Evolutionary conservation across 2,888 invertebrate species (phyloP), one percentile per base, ranked within the genome.

Genomic region (Sinohyriopsis cumingii): DNA sequence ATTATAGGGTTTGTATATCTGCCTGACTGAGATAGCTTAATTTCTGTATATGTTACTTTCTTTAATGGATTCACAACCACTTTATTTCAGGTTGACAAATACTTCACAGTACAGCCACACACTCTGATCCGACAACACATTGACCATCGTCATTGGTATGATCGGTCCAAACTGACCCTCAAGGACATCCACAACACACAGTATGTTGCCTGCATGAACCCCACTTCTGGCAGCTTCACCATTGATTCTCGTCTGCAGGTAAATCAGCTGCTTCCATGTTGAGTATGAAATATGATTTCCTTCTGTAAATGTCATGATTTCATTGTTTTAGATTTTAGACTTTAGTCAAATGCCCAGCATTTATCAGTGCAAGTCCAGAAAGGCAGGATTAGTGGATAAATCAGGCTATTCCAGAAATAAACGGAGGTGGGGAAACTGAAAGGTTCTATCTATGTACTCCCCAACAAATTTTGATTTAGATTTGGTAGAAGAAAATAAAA

Each of bases 101-200:
- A 98, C 85, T 97, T 97, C 15, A 98, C 98, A 0, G 98, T 98
- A 0, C 97, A 97, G 88, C 98, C 98, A 0, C 98, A 98, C 88
- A 98, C 98, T 0, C 91, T 98, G 68, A 97, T 98, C 79, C 92
- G 98, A 1, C 98, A 98, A 88, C 97, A 98, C 91, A 91, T 98
- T 86, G 98, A 98, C 90, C 98, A 98, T 87, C 94, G 94, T 65
- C 98, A 98, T 90, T 98, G 98, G 98, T 98, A 98, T 88, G 98
- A 98, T 87, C 92, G 98, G 56, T 94, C 94, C 59, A 96, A 96
- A 87, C 91, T 98, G 28, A 92, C 95, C 0, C 90, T 98, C 19
- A 98, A 98, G 91, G 98, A 98, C 77, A 96, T 98, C 73, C 96
- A 97, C 89, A 98, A 97, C 87, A 97, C 97, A 71, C 98, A 98